Base-by-base conservation (phyloP, 2,113 vertebrate species). In the Gadus chalcogrammus region DNA sequence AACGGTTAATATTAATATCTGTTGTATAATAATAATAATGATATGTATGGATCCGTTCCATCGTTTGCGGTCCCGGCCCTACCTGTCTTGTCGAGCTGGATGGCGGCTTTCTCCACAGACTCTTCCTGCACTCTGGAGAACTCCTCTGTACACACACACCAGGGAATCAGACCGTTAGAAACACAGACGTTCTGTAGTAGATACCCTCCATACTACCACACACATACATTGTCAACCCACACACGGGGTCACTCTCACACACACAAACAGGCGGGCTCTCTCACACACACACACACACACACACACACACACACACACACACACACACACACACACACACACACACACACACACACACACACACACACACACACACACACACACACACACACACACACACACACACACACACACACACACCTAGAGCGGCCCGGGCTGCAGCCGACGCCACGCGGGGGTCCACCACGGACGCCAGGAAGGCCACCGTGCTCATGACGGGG, bases 401-500 rank as follows among this genome's bases (percentile, higher is more conserved):
- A 24, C 55, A 27, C 55, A n/a, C 9, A 48, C 42, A 58, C 16
- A 5, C 5, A 31, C 35, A 71, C 89, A 1, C 87, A 99, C 97
- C 97, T 7, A 99, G 85, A 0, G 97, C 96, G 0, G 97, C 96
- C 82, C 95, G 96, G 0, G 97, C 97, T 0, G 97, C 97, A 0
- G 97, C 94, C 0, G 97, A 97, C 0, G 97, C 97, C 70, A 99
- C 97, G 0, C 96, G 92, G 0, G 97, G 96, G 73, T 99, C 97
- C 67, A 99, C 97, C 70, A 99, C 97, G 0, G 97, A 98, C 0
- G 97, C 97, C 85, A 99, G 86, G 73, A 99, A 99, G 3, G 97
- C 97, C 28, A 99, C 97, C 0, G 97, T 99, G 85, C 97, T 99
- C 97, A 99, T 99, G n/a, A 99, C 97, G 0, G 97, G 97, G 66